Conservation (phyloP, 2,888 invertebrate species). For the Syrphus vitripennis region DNA sequence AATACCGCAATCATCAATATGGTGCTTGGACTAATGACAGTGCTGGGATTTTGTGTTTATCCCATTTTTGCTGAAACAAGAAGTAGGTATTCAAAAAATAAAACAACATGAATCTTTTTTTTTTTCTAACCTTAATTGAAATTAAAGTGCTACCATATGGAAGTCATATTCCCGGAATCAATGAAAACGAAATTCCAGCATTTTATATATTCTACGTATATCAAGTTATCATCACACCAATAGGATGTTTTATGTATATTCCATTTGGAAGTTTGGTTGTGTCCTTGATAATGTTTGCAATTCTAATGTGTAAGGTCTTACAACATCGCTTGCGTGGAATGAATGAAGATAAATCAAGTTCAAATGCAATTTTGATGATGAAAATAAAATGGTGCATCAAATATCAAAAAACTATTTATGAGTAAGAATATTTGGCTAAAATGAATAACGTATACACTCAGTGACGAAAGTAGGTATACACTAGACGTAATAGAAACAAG, state of each 20-base stretch:
- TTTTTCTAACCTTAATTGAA: neutral
- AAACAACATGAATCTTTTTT: neutral
- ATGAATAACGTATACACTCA: no score
- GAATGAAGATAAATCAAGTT: constrained; percentile 34
- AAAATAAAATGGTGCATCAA: constrained; percentile 76
- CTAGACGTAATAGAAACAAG: no score
- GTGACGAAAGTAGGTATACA: no score
- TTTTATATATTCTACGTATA: constrained; percentile 75
- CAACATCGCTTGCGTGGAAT: constrained; percentile 74
- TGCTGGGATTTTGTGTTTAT: constrained; percentile 63
- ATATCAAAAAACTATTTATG: constrained; percentile 75
- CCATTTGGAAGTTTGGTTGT: constrained; percentile 76
- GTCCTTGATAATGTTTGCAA: constrained; percentile 76
- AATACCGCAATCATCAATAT: constrained; percentile 65
- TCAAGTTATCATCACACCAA: constrained; percentile 75
- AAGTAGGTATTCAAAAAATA: neutral
- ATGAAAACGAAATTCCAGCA: constrained; percentile 73
- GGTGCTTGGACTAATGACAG: constrained; percentile 69
- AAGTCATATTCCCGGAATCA: constrained; percentile 74
- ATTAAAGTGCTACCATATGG: constrained; percentile 76
- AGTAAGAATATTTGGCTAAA: constrained; percentile 68
- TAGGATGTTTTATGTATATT: constrained; percentile 78
- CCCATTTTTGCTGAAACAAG: constrained; percentile 65
- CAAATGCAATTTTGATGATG: constrained; percentile 37
- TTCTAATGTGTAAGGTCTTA: constrained; percentile 75